phyloP scores from a whole-genome alignment of 1,140 invertebrate genomes.

The Panagrolaimus sp. region DNA sequence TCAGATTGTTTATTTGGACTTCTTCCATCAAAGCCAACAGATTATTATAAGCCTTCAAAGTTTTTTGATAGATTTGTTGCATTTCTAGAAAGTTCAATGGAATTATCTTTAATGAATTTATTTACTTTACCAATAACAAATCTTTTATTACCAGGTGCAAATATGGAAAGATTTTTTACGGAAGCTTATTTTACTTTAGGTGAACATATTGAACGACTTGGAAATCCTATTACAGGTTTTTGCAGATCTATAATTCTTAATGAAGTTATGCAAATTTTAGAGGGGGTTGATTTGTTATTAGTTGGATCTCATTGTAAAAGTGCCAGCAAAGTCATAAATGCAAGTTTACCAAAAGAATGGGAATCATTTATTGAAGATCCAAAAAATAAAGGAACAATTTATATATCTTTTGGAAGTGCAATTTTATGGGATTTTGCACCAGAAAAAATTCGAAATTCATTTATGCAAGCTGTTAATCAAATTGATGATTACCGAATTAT shows the following conservation, averaged over 20 bases:
- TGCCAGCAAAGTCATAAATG: too few species aligned
- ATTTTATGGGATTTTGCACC: constrained; percentile 30
- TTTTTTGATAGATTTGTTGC: too few species aligned
- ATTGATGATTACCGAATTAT: constrained; percentile 30
- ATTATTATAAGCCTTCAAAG: too few species aligned
- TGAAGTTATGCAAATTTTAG: background rate
- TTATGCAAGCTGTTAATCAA: constrained; percentile 25
- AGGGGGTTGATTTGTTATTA: background rate
- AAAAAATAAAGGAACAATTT: constrained; percentile 36
- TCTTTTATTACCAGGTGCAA: too few species aligned
- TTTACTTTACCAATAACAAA: too few species aligned
- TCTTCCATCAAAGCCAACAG: too few species aligned
- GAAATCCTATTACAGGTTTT: background rate
- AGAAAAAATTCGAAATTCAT: constrained; percentile 22
- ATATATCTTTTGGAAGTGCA: constrained; percentile 32
- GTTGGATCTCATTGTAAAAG: background rate
- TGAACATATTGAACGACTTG: background rate
- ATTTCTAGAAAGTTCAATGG: too few species aligned
- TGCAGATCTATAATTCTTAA: too few species aligned
- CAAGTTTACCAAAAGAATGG: background rate
- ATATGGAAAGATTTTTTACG: background rate
- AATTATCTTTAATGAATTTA: too few species aligned
- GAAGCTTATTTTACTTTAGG: background rate
- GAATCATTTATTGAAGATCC: constrained; percentile 33
- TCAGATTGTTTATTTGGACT: too few species aligned